A percentile compares a stretch with the other conserved stretches of the same genome.
These are phyloP conservation scores for Drosophila kepulauana DNA, from an alignment of 1,140 invertebrate species.

Conservation along the genomic window DNA sequence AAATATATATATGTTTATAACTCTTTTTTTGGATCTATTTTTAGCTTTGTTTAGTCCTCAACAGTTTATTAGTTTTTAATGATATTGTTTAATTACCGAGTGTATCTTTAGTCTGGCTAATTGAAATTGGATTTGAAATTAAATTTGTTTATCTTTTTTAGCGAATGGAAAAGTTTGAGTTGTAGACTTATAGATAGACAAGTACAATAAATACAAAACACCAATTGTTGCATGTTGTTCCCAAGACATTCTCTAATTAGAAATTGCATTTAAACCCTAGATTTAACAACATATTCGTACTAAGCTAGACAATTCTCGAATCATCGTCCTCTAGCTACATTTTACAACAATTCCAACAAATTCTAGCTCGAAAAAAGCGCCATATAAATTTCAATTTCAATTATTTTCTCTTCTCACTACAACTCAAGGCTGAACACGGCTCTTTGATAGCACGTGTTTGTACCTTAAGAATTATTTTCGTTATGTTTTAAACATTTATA, in stretches of 20 bases:
- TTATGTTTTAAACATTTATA: slow-evolving; percentile 80
- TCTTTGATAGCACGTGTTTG: slow-evolving; percentile 16
- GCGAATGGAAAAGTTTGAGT: slow-evolving; percentile 35
- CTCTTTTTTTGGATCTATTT: slow-evolving; percentile 30
- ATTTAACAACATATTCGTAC: slow-evolving; percentile 44
- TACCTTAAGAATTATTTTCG: slow-evolving; percentile 40
- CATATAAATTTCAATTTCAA: slow-evolving; percentile 32
- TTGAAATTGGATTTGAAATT: slow-evolving; percentile 36
- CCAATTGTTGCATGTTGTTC: slow-evolving; percentile 69
- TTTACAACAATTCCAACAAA: slow-evolving; percentile 21
- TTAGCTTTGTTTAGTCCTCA: slow-evolving; percentile 52
- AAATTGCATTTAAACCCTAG: slow-evolving; percentile 24
- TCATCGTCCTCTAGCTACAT: slow-evolving; percentile 16
- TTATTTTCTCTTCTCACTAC: not conserved
- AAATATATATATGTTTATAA: slow-evolving; percentile 28
- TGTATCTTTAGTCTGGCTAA: slow-evolving; percentile 42
- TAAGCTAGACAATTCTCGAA: slow-evolving; percentile 15
- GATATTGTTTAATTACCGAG: slow-evolving; percentile 36
- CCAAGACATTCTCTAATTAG: slow-evolving; percentile 62
- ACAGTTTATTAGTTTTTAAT: slow-evolving; percentile 45
- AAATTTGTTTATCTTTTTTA: slow-evolving; percentile 10
- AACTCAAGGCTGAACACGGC: slow-evolving; percentile 50
- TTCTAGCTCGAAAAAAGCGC: slow-evolving; percentile 39
- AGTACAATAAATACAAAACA: slow-evolving; percentile 66
- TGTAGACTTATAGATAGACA: slow-evolving; percentile 43